These are phyloP conservation scores for Spilarctia lutea DNA, from an alignment of 2,888 invertebrate genomes.

Conservation along the genomic window DNA sequence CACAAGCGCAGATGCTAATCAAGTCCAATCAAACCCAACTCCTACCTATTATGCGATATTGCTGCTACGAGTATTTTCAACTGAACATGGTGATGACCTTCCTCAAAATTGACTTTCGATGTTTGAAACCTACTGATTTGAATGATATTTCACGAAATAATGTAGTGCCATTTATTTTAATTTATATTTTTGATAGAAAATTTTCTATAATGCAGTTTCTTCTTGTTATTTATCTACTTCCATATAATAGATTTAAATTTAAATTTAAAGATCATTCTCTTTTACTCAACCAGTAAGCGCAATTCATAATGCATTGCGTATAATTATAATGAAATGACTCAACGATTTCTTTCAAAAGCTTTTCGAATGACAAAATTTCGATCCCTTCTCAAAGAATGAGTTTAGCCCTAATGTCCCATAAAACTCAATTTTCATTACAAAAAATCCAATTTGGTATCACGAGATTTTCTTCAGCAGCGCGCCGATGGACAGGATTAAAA, in stretches of 20 bases:
- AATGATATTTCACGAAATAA: not conserved
- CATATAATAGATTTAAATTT: not conserved
- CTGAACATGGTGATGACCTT: not conserved
- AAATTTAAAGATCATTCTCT: not conserved
- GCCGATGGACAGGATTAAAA: conserved; percentile 58
- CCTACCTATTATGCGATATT: not conserved
- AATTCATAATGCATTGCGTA: not conserved
- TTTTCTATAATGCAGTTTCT: not conserved
- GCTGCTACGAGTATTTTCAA: not conserved
- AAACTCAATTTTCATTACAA: conserved; percentile 37
- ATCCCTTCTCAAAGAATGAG: conserved; percentile 11
- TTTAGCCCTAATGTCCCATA: conserved; percentile 16
- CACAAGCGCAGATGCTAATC: conserved; percentile 84
- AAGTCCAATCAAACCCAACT: conserved; percentile 83
- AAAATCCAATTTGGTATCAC: conserved; percentile 33
- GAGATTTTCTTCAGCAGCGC: conserved; percentile 35
- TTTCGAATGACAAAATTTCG: conserved; percentile 5
- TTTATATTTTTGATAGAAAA: too few relatives aligned
- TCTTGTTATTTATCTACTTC: not conserved
- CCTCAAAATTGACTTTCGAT: not conserved
- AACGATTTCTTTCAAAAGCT: not conserved
- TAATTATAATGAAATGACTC: not conserved
- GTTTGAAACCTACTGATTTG: not conserved
- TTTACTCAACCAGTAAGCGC: not conserved
- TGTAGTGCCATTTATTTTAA: not conserved